These are phyloP conservation scores for Apogon hyalosoma DNA, from an alignment of 2,797 vertebrate species.

Conservation along the genomic window DNA sequence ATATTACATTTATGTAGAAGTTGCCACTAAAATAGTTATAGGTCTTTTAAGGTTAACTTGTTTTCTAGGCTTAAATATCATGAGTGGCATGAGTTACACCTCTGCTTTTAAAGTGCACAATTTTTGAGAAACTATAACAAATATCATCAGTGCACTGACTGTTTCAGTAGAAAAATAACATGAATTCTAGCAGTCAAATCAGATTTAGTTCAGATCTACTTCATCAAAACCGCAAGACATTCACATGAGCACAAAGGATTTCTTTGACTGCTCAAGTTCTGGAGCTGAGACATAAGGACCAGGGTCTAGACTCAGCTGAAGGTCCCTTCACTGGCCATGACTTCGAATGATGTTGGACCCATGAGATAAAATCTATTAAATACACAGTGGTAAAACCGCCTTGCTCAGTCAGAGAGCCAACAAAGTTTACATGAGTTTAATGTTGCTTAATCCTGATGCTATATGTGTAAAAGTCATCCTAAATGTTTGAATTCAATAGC, in stretches of 20 bases:
- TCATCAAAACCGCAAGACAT: conserved; percentile 36
- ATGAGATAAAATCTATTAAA: conserved; percentile 26
- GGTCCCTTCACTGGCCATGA: conserved; percentile 6
- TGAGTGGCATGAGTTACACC: not conserved
- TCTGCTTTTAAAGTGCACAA: not conserved
- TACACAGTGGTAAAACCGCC: conserved; percentile 10
- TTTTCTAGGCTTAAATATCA: not conserved
- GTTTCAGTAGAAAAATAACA: not conserved
- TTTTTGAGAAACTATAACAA: not conserved
- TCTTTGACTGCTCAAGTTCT: conserved; percentile 35
- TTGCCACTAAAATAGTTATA: too few relatives aligned
- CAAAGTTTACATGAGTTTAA: conserved; percentile 1
- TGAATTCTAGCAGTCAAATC: conserved; percentile 29
- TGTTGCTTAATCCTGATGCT: conserved; percentile 27
- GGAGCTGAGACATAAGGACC: conserved; percentile 18
- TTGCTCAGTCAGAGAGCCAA: not conserved
- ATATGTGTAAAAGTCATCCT: conserved; percentile 19
- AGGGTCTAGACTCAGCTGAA: conserved; percentile 24
- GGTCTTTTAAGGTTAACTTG: too few relatives aligned
- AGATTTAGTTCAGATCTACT: conserved; percentile 2
- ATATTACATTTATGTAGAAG: too few relatives aligned
- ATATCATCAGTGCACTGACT: not conserved
- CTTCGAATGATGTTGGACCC: conserved; percentile 5
- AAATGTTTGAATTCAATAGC: conserved; percentile 24
- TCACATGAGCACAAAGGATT: conserved; percentile 46